Evolutionary conservation across 2,888 invertebrate genomes (phyloP).

Genomic region (Campaea margaritaria): DNA sequence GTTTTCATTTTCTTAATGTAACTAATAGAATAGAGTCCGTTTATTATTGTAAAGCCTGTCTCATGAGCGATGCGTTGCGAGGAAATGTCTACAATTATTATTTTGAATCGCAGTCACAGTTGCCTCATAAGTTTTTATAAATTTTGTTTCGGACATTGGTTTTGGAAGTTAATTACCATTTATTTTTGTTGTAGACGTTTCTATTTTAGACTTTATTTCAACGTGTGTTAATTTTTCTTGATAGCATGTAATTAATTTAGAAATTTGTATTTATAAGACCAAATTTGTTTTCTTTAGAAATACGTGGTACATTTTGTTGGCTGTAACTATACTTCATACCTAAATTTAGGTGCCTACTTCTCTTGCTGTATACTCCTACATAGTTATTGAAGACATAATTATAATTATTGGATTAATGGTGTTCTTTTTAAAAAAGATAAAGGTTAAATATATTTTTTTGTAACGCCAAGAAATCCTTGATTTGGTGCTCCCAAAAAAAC

Average conservation of each 20-base stretch:
- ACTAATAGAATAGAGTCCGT: slow-evolving; percentile 1
- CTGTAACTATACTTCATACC: too few relatives aligned
- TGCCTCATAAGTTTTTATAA: slow-evolving; percentile 5
- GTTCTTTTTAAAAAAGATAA: too few relatives aligned
- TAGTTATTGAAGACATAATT: too few relatives aligned
- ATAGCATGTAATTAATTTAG: background rate
- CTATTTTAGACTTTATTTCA: slow-evolving; percentile 26
- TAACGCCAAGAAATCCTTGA: too few relatives aligned
- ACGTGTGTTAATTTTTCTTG: background rate
- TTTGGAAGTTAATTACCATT: slow-evolving; percentile 4
- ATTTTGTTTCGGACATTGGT: background rate
- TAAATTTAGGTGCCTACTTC: too few relatives aligned
- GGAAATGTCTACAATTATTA: slow-evolving; percentile 37
- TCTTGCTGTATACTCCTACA: too few relatives aligned
- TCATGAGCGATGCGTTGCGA: slow-evolving; percentile 42
- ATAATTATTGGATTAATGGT: too few relatives aligned
- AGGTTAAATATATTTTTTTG: too few relatives aligned
- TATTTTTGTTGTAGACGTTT: slow-evolving; percentile 36
- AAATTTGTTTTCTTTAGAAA: too few relatives aligned
- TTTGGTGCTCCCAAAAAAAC: too few relatives aligned
- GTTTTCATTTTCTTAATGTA: slow-evolving; percentile 7
- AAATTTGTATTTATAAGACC: background rate
- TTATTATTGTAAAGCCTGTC: slow-evolving; percentile 17
- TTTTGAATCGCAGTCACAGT: background rate
- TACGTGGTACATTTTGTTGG: too few relatives aligned